These are phyloP conservation scores for Perca flavescens DNA, from an alignment of 2,113 vertebrate species.

Conservation along the genomic window DNA sequence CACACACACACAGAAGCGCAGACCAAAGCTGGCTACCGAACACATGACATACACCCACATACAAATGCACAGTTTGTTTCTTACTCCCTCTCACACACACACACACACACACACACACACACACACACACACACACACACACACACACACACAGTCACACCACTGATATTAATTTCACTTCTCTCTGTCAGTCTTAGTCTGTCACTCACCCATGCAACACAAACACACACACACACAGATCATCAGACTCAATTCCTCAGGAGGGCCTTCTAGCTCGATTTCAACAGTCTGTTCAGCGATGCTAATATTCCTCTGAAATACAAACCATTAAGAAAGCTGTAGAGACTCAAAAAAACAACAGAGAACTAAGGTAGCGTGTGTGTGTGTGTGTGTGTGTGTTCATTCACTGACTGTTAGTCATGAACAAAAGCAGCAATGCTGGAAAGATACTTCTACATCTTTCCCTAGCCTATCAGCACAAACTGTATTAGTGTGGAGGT, in stretches of 20 bases:
- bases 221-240: background rate
- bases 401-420: background rate
- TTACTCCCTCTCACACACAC: background rate
- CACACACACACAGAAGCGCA: conserved; percentile 10
- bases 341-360: conserved; percentile 14
- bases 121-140: background rate
- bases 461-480: background rate
- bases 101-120: background rate
- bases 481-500: background rate
- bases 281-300: conserved; percentile 49
- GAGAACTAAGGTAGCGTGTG: conserved; percentile 1
- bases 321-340: conserved; percentile 30
- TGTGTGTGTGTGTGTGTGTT: background rate
- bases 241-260: conserved; percentile 20
- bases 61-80: conserved; percentile 22
- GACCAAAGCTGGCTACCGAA: conserved; percentile 45
- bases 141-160: background rate
- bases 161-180: conserved; percentile 6
- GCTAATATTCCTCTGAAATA: conserved; percentile 48
- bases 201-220: conserved; percentile 13
- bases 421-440: conserved; percentile 4
- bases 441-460: background rate
- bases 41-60: conserved; percentile 30
- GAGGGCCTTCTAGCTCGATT: conserved; percentile 41
- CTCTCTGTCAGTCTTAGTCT: conserved; percentile 18